A percentile compares a stretch with the other conserved stretches of the same genome.
These are phyloP conservation scores for Hartigia nigra DNA, from an alignment of 2,888 invertebrate genomes.

Conservation along the genomic window DNA sequence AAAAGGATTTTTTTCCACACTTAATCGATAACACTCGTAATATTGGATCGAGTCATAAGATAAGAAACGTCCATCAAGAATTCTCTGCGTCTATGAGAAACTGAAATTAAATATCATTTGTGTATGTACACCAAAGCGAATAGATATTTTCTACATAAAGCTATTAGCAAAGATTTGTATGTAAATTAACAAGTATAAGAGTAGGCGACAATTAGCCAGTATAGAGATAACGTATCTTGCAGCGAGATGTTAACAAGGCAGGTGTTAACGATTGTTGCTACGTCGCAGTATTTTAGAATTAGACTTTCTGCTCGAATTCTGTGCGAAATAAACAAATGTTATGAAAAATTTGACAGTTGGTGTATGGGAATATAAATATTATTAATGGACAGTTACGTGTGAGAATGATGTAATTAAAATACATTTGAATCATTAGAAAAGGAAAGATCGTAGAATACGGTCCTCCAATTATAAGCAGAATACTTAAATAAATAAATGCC, in stretches of 20 bases:
- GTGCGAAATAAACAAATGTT: neutral
- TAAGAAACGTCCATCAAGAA: neutral
- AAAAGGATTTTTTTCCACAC: neutral
- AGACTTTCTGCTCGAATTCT: neutral
- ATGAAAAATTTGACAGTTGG: neutral
- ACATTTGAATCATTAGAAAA: neutral
- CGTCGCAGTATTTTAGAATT: neutral
- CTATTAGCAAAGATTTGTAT: slow-evolving; percentile 30
- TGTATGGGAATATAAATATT: neutral
- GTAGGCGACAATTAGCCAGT: neutral
- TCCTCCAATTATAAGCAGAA: neutral
- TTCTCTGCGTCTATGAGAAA: neutral
- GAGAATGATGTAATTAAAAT: neutral
- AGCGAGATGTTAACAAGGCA: neutral
- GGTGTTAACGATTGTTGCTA: neutral
- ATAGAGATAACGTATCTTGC: neutral
- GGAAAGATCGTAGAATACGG: neutral
- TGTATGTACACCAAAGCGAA: neutral
- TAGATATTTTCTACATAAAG: neutral
- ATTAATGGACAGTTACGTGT: neutral
- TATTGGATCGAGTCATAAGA: neutral
- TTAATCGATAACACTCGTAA: neutral
- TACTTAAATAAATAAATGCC: neutral
- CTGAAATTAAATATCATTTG: neutral
- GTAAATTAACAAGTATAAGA: slow-evolving; percentile 24